A percentile compares a stretch with the other conserved stretches of the same genome.
Evolutionary conservation across 2,888 invertebrate species (phyloP).

Genomic region (Blomia tropicalis): DNA sequence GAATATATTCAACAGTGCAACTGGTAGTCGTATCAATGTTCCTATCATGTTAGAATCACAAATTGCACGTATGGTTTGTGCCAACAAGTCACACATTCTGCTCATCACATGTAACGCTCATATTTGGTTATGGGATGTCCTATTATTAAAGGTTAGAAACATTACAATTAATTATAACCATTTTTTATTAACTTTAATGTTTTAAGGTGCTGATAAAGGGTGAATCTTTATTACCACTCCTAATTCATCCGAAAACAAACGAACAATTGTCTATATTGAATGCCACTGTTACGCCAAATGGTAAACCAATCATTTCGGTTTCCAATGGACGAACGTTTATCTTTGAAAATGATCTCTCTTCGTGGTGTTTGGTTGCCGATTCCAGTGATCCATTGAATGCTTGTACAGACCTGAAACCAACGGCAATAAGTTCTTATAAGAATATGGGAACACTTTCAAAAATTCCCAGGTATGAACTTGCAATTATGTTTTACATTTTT

Average conservation of each 20-base stretch:
- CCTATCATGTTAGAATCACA: conserved; percentile 44
- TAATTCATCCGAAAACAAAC: conserved; percentile 26
- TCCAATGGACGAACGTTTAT: conserved; percentile 69
- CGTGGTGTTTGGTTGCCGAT: conserved; percentile 43
- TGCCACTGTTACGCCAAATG: conserved; percentile 49
- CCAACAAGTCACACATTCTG: conserved; percentile 38
- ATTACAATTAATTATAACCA: background rate
- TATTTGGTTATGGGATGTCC: conserved; percentile 37
- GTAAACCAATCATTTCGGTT: conserved; percentile 64
- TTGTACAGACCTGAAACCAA: conserved; percentile 34
- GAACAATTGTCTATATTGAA: conserved; percentile 42
- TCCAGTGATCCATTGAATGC: conserved; percentile 32
- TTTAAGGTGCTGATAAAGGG: conserved; percentile 39
- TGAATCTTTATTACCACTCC: conserved; percentile 43
- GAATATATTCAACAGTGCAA: conserved; percentile 44
- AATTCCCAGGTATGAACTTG: conserved; percentile 29
- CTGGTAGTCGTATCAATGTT: conserved; percentile 41
- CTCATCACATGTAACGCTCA: conserved; percentile 40
- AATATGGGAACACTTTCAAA: conserved; percentile 17
- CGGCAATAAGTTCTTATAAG: conserved; percentile 26
- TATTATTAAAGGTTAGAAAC: conserved; percentile 22
- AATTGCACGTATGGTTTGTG: conserved; percentile 44
- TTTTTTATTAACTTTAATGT: background rate
- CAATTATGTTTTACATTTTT: too few species aligned
- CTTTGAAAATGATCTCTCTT: conserved; percentile 53